phyloP scores from a whole-genome alignment of 2,797 vertebrate species.

The Sebastes minor region DNA sequence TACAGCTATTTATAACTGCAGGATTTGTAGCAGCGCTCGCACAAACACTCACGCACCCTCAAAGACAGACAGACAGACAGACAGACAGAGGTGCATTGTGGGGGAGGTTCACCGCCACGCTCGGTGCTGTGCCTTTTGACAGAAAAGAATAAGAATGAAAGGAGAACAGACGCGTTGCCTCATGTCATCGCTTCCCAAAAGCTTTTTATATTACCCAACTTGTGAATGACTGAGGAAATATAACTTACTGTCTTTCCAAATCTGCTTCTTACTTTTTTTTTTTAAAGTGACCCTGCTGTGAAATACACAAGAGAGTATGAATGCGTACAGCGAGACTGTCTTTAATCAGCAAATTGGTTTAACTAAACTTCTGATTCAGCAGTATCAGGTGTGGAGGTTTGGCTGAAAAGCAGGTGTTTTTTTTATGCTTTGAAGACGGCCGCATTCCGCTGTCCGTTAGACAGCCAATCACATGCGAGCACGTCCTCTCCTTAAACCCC shows the following conservation, averaged over 20 bases:
- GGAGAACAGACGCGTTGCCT: neutral
- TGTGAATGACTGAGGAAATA: constrained; percentile 9
- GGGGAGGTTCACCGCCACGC: constrained; percentile 36
- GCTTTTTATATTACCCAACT: constrained; percentile 1
- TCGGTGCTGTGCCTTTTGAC: constrained; percentile 8
- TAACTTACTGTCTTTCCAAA: neutral
- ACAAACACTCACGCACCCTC: constrained; percentile 19
- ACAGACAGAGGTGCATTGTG: constrained; percentile 53
- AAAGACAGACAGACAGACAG: constrained; percentile 33
- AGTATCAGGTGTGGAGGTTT: constrained; percentile 32
- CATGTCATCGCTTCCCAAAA: constrained; percentile 18
- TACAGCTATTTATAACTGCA: constrained; percentile 70
- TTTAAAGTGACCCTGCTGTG: neutral
- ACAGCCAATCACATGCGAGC: neutral
- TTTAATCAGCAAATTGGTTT: constrained; percentile 35
- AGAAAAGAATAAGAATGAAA: constrained; percentile 42
- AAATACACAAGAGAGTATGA: neutral
- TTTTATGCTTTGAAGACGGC: constrained; percentile 27
- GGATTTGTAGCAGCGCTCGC: constrained; percentile 48
- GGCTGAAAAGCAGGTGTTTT: constrained; percentile 12
- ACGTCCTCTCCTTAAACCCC: neutral
- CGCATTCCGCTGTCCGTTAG: constrained; percentile 1
- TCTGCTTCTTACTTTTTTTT: neutral
- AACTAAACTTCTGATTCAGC: constrained; percentile 43
- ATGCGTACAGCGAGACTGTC: neutral